Conservation (phyloP, 2,888 invertebrate genomes). For the Eilema sororculum region DNA sequence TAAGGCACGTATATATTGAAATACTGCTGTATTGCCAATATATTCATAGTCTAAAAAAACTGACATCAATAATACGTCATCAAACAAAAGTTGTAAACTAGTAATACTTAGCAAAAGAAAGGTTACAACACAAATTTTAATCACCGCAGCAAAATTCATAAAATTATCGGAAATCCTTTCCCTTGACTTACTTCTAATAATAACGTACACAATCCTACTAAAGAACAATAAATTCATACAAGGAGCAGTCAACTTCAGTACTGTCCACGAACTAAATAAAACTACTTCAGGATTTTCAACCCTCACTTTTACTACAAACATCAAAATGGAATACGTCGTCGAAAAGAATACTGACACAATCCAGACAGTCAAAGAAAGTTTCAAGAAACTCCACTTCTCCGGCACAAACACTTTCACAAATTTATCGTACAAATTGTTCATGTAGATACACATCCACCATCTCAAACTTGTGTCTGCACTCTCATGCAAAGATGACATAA, state of each 20-base stretch:
- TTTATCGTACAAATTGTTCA: background rate
- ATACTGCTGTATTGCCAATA: background rate
- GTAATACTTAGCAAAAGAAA: background rate
- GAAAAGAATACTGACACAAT: background rate
- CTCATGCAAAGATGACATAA: background rate
- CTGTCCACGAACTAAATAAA: background rate
- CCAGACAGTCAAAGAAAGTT: background rate
- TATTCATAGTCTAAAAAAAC: background rate
- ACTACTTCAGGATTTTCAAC: background rate
- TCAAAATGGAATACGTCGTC: background rate
- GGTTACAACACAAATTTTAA: background rate
- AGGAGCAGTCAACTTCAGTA: background rate
- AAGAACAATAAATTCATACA: background rate
- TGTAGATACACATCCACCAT: conserved; percentile 1
- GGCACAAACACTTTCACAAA: conserved; percentile 2
- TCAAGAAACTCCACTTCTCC: background rate
- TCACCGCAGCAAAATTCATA: background rate
- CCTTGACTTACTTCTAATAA: background rate
- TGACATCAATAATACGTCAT: background rate
- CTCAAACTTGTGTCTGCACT: background rate
- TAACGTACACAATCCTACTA: background rate
- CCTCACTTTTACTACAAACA: background rate
- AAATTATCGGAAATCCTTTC: background rate
- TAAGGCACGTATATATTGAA: background rate
- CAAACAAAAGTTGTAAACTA: background rate